Conservation (phyloP, 2,888 invertebrate genomes). For the Drosophila neoperkinsi region DNA sequence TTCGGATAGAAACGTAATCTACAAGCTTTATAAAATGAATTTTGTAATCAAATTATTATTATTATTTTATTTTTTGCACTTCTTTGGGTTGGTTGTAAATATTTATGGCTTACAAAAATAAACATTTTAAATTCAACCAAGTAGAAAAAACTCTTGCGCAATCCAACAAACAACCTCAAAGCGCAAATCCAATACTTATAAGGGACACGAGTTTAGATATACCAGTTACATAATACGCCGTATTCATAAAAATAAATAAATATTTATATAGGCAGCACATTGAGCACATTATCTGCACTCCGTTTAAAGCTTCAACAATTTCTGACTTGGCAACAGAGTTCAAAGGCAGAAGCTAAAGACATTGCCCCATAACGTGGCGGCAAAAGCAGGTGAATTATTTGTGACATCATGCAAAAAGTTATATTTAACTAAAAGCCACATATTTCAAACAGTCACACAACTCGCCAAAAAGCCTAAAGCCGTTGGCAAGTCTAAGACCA, state of each 20-base stretch:
- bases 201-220: not conserved
- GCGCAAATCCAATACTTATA: slow-evolving; percentile 1
- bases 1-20: slow-evolving; percentile 26
- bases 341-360: slow-evolving; percentile 14
- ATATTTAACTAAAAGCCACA: slow-evolving; percentile 10
- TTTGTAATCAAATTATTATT: slow-evolving; percentile 39
- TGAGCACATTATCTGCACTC: slow-evolving; percentile 5
- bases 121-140: slow-evolving; percentile 36
- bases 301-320: slow-evolving; percentile 9
- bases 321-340: not conserved
- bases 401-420: slow-evolving; percentile 27
- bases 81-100: slow-evolving; percentile 20
- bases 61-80: slow-evolving; percentile 30
- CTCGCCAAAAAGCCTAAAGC: slow-evolving; percentile 44
- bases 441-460: slow-evolving; percentile 22
- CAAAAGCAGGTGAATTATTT: slow-evolving; percentile 20
- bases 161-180: slow-evolving; percentile 35
- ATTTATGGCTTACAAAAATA: slow-evolving; percentile 31
- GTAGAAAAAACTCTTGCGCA: slow-evolving; percentile 17
- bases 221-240: not conserved
- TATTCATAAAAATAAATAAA: slow-evolving; percentile 2
- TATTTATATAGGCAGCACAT: slow-evolving; percentile 9
- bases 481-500: slow-evolving; percentile 11
- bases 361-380: not conserved
- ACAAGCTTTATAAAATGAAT: slow-evolving; percentile 10